phyloP scores from a whole-genome alignment of 2,113 vertebrate genomes.

The Ceyx melanurus region DNA sequence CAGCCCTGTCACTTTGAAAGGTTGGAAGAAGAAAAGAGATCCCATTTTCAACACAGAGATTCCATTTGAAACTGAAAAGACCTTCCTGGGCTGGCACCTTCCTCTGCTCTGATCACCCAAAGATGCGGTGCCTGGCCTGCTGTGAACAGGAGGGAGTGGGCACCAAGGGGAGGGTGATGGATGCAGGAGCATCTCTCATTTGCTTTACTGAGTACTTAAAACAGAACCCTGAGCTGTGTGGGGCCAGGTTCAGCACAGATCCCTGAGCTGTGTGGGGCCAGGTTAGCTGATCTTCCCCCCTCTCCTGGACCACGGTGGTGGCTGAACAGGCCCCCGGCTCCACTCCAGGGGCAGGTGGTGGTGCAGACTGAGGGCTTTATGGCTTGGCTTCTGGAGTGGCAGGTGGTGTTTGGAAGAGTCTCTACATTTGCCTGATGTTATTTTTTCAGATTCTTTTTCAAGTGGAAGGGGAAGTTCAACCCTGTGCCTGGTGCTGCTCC shows the following conservation, averaged over 20 bases:
- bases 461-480: not conserved
- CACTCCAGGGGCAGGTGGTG: fast-evolving
- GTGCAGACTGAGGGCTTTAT: not conserved
- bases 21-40: not conserved
- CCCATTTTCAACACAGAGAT: not conserved
- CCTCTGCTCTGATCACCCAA: not conserved
- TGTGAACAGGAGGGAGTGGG: not conserved
- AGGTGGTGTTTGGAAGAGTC: not conserved
- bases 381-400: not conserved
- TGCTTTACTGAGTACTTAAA: not conserved
- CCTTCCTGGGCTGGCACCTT: not conserved
- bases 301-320: not conserved
- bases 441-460: not conserved
- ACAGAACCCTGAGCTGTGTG: fast-evolving
- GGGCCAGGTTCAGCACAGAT: not conserved
- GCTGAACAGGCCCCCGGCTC: too few relatives aligned
- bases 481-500: fast-evolving
- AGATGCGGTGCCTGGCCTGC: fast-evolving
- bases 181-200: not conserved
- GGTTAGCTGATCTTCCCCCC: not conserved
- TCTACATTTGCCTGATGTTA: not conserved
- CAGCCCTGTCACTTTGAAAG: not conserved
- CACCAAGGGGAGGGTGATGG: not conserved
- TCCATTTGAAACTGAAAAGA: not conserved
- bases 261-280: fast-evolving